Evolutionary conservation across 2,797 vertebrate species (phyloP).

Genomic region (Poeciliopsis paucimaculata): DNA sequence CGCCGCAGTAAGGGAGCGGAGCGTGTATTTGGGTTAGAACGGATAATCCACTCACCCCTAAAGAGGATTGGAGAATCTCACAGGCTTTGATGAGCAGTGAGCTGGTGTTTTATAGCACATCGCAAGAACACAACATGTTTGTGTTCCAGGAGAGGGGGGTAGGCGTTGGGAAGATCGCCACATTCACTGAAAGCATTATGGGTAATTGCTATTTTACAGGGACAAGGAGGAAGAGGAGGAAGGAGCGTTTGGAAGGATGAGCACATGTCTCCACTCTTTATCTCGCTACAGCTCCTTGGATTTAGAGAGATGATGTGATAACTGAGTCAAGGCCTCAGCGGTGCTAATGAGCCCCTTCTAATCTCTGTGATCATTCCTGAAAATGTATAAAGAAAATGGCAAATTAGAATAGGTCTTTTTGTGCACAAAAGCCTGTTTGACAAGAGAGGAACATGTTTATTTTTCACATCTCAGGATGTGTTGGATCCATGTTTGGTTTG

Average conservation of each 20-base stretch:
- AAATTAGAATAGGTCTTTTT: constrained; percentile 6
- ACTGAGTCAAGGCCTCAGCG: constrained; percentile 46
- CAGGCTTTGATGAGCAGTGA: constrained; percentile 76
- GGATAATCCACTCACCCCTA: constrained; percentile 81
- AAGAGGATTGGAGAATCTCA: constrained; percentile 79
- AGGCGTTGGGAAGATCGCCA: constrained; percentile 6
- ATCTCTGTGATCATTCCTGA: constrained; percentile 39
- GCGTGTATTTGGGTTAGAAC: constrained; percentile 76
- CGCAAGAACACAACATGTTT: constrained; percentile 58
- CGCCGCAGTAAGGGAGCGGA: constrained; percentile 51
- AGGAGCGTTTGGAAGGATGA: constrained; percentile 12
- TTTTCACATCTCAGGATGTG: constrained; percentile 6
- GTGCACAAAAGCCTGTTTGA: constrained; percentile 29
- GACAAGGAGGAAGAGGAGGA: constrained; percentile 12
- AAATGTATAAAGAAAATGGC: constrained; percentile 3
- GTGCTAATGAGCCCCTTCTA: constrained; percentile 60
- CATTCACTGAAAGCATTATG: constrained; percentile 38
- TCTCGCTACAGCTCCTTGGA: constrained; percentile 47
- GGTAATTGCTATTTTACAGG: constrained; percentile 43
- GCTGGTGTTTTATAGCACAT: constrained; percentile 75
- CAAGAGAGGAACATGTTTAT: background rate
- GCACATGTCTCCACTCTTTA: constrained; percentile 36
- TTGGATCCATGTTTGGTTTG: background rate
- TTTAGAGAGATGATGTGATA: constrained; percentile 68
- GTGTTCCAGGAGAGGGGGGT: constrained; percentile 46